Conservation (phyloP, 1,140 invertebrate species). For the Pinna nobilis region DNA sequence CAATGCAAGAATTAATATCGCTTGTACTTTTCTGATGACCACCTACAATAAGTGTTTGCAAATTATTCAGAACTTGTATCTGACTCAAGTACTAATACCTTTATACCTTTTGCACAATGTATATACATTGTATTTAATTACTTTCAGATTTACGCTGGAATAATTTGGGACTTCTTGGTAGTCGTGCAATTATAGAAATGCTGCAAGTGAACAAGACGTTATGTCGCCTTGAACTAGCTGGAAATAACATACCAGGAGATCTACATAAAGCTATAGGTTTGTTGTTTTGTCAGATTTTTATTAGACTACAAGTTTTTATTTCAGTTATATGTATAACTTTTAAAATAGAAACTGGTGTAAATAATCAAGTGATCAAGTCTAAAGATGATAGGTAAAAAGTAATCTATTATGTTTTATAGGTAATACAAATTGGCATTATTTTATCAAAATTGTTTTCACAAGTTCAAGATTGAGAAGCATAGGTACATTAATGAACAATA, state of each 20-base stretch:
- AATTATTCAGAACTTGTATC: too few species aligned
- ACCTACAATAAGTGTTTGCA: too few species aligned
- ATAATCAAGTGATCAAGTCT: too few species aligned
- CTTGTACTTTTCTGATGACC: too few species aligned
- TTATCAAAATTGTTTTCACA: too few species aligned
- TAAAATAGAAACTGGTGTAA: too few species aligned
- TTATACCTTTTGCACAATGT: not conserved
- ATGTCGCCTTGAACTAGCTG: conserved; percentile 68
- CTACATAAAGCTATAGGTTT: conserved; percentile 71
- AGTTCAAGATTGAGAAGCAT: not conserved
- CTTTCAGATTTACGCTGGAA: conserved; percentile 73
- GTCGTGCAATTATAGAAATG: conserved; percentile 68
- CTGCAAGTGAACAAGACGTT: conserved; percentile 71
- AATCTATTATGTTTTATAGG: too few species aligned
- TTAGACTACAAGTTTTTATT: not conserved
- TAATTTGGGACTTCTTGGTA: conserved; percentile 72
- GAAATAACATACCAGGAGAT: conserved; percentile 73
- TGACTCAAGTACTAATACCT: not conserved
- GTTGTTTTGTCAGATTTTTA: conserved; percentile 7
- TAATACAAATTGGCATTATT: too few species aligned
- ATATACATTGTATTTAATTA: conserved; percentile 10
- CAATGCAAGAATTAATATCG: too few species aligned
- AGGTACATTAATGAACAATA: not conserved
- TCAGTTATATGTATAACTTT: too few species aligned
- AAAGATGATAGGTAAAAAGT: too few species aligned